Evolutionary conservation across 1,140 invertebrate genomes (phyloP).

Genomic region (fruit fly (Drosophila melanogaster)): DNA sequence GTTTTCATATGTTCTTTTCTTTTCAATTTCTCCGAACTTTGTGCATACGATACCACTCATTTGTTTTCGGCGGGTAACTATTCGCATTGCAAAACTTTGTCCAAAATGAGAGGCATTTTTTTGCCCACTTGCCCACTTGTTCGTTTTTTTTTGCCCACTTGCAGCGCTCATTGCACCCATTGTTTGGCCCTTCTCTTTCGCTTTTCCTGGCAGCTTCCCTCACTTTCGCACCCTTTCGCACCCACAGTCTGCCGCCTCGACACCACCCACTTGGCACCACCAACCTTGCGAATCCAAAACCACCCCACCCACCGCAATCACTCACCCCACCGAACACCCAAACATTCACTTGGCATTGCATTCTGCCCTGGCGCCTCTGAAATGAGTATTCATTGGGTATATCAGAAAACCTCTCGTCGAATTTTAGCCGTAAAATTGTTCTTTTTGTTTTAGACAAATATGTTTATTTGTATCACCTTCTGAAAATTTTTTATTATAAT

Average conservation of each 20-base stretch:
- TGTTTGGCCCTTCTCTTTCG: conserved; percentile 39
- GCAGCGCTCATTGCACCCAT: conserved; percentile 62
- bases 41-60: not conserved
- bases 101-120: conserved; percentile 25
- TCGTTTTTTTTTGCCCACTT: conserved; percentile 69
- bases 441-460: too few species aligned
- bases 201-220: conserved; percentile 16
- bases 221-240: not conserved
- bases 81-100: conserved; percentile 14
- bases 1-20: not conserved
- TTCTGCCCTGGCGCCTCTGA: conserved; percentile 32
- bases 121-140: conserved; percentile 68
- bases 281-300: conserved; percentile 14
- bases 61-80: conserved; percentile 6
- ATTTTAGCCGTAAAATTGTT: too few species aligned
- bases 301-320: conserved; percentile 15
- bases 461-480: too few species aligned
- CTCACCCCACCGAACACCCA: conserved; percentile 1
- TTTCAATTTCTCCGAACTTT: conserved; percentile 2
- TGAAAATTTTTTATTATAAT: too few species aligned
- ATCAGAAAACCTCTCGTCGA: too few species aligned
- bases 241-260: conserved; percentile 3
- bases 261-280: not conserved
- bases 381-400: conserved; percentile 8
- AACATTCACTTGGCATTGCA: conserved; percentile 53